Base-by-base conservation (phyloP, 2,797 vertebrate species). In the Schizopygopsis pylzovi region DNA sequence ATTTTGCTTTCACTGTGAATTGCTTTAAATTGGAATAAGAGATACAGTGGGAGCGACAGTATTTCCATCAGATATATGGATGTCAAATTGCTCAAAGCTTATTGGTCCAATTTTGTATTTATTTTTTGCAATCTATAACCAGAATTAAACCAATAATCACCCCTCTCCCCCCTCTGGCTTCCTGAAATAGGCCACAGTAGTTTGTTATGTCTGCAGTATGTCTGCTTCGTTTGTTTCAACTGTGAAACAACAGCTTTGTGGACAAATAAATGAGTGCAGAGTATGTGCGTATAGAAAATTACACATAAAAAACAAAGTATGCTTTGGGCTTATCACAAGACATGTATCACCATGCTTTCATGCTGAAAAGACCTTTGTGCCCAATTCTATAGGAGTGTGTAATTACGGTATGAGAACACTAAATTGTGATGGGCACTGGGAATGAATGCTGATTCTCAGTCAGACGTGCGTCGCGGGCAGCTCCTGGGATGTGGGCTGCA, bases 401-500 rank as follows among this genome's bases (percentile, higher is more conserved):
- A 82, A 86, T 88, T 75, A 77, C 15, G 15, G n/a, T 41, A 49
- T 22, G 39, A 61, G 54, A 49, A 71, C 15, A 25, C 54, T 47
- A 67, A 47, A 59, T 43, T 71, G 49, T 28, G 39, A 20, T 5
- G 12, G 41, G 49, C n/a, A 25, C 45, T 43, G 22, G 3, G 33
- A 49, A 6, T 15, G 49, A 81, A 65, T 85, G 81, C 56, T 84
- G 73, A 82, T 85, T 67, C 4, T 20, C 33, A 80, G 70, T n/a
- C 22, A n/a, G 18, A 37, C 77, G 77, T 68, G 39, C 22, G 20
- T 71, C 63, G 45, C 47, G 78, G 10, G 22, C 47, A 61, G 45
- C 88, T 86, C 83, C 4, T 78, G 83, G 86, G 88, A 88, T 39
- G 7, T 13, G 61, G n/a, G 45, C 47, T 49, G 20, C 71, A 37